Percentiles rank a stretch among this genome's conserved stretches.
phyloP scores from a whole-genome alignment of 2,113 vertebrate species.

The Oplegnathus fasciatus region DNA sequence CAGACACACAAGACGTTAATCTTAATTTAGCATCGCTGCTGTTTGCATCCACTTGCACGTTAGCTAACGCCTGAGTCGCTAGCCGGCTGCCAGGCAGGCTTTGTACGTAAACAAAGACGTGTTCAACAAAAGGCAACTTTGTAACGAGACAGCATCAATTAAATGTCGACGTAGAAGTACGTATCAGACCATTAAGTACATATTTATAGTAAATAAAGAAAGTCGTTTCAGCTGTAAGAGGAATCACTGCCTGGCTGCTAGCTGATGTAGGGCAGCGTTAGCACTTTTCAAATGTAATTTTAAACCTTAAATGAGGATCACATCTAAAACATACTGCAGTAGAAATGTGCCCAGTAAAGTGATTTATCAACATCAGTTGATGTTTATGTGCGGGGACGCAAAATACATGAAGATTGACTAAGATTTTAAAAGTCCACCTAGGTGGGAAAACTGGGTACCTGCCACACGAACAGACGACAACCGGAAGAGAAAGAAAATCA shows the following conservation, averaged over 20 bases:
- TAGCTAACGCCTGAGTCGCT: not conserved
- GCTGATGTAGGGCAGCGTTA: conserved; percentile 7
- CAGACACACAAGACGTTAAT: accelerated
- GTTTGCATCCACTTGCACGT: not conserved
- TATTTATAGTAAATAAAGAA: not conserved
- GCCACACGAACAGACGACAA: conserved; percentile 77
- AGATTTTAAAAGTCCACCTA: conserved; percentile 55
- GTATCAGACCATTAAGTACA: accelerated
- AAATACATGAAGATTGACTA: conserved; percentile 64
- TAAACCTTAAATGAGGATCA: not conserved
- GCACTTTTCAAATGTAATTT: not conserved
- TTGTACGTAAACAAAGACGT: not conserved
- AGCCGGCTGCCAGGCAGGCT: not conserved
- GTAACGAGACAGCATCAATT: accelerated
- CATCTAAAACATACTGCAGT: conserved; percentile 4
- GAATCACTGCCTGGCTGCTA: not conserved
- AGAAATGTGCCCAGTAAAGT: not conserved
- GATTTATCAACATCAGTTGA: not conserved
- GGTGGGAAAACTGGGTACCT: conserved; percentile 68
- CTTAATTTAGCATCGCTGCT: accelerated
- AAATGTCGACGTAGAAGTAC: accelerated
- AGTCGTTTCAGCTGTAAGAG: no score
- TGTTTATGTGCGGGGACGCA: not conserved
- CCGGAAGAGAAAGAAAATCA: conserved; percentile 81
- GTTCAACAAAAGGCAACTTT: accelerated